phyloP scores from a whole-genome alignment of 1,140 invertebrate genomes.

The Hypothenemus hampei region DNA sequence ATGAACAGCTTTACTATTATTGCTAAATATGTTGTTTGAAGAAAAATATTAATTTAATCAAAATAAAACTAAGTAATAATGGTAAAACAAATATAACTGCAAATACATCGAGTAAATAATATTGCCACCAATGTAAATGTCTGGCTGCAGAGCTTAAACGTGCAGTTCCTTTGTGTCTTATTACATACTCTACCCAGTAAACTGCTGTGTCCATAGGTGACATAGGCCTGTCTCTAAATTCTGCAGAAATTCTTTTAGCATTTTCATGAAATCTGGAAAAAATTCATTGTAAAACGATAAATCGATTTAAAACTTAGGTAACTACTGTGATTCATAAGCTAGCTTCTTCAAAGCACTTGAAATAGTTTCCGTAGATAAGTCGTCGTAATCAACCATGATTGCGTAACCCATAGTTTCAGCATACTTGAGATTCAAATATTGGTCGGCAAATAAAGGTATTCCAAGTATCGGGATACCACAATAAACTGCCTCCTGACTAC shows the following conservation, averaged over 20 bases:
- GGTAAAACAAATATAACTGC: background rate
- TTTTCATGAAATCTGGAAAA: constrained; percentile 38
- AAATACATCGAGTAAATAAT: constrained; percentile 30
- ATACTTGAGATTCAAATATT: constrained; percentile 46
- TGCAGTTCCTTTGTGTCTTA: constrained; percentile 43
- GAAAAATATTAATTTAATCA: constrained; percentile 1
- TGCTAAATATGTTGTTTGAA: too few species aligned
- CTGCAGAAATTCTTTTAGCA: constrained; percentile 50
- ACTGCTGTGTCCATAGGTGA: constrained; percentile 54
- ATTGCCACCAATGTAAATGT: constrained; percentile 27
- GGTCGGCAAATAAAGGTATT: constrained; percentile 54
- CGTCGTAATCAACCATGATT: constrained; percentile 37
- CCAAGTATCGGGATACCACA: constrained; percentile 52
- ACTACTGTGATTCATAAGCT: constrained; percentile 36
- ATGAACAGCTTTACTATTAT: too few species aligned
- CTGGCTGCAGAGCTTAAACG: constrained; percentile 45
- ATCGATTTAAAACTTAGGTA: background rate
- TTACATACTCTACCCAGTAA: constrained; percentile 48
- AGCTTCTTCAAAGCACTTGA: constrained; percentile 34
- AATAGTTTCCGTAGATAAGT: constrained; percentile 41
- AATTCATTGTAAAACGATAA: background rate
- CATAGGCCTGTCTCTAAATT: constrained; percentile 58
- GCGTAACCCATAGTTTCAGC: constrained; percentile 32
- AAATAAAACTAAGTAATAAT: background rate
- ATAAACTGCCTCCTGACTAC: constrained; percentile 51